Evolutionary conservation across 2,113 vertebrate species (phyloP), one percentile per base, ranked within the genome.

Genomic region (Bathybates hornii): DNA sequence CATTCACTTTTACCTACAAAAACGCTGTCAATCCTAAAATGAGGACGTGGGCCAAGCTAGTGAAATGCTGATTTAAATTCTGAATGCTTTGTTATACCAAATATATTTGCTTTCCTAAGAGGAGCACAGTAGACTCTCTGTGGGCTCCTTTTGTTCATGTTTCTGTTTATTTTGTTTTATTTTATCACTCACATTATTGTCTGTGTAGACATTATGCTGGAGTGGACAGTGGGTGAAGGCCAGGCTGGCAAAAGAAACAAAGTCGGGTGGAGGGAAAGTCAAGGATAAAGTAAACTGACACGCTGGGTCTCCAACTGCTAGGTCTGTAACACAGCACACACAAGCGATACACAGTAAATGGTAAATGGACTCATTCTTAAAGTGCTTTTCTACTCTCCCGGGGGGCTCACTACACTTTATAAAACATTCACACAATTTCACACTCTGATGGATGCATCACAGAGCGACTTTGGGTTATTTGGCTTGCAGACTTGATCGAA

Each of bases 11-110:
- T 54, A 54, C n/a, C n/a, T 2, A 12, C n/a, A 4, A 54, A 24
- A 54, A 1, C 0, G 2, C n/a, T 0, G 3, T 54, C 53, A 56
- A 56, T 24, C 53, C 11, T 56, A 13, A 1, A 4, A 56, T 56
- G 21, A 24, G 53, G 53, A 12, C 1, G 53, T 56, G n/a, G 53
- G 53, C 6, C n/a, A n/a, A 56, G n/a, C n/a, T 6, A 4, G 53
- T 56, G 53, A 56, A 56, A 27, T 24, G 11, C 21, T 56, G 54
- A 57, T 57, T 57, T 57, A 27, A 27, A 57, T 57, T 27, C 24
- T 27, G 54, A 57, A 57, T 57, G 12, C 24, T 57, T 57, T 27
- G 24, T 57, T 27, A 14, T 57, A 27, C 12, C 24, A 57, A 57
- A 57, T 57, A 57, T 27, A 3, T 57, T 57, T 57, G 24, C 24